Evolutionary conservation across 2,888 invertebrate species (phyloP).

Genomic region (Amphipoea lucens): DNA sequence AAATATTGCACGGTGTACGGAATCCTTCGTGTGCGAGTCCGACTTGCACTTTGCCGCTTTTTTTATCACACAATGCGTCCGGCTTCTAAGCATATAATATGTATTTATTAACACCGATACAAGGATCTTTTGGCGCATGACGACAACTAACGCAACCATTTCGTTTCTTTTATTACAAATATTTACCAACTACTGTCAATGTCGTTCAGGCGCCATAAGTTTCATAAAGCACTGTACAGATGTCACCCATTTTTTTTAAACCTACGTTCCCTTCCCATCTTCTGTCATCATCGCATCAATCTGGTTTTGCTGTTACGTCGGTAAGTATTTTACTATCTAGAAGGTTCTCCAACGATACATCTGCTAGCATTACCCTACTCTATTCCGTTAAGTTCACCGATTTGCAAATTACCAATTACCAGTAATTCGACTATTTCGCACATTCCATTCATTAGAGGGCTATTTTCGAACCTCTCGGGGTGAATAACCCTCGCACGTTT

Average conservation of each 20-base stretch:
- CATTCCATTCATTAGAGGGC: slow-evolving; percentile 78
- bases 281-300: too few species aligned
- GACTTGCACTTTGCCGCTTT: too few species aligned
- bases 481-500: slow-evolving; percentile 79
- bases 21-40: too few species aligned
- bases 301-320: not conserved
- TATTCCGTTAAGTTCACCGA: slow-evolving; percentile 57
- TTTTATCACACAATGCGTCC: not conserved
- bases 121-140: not conserved
- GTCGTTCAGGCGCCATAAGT: not conserved
- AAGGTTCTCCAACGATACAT: not conserved
- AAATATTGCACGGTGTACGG: too few species aligned
- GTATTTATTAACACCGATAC: not conserved
- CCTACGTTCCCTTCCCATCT: not conserved
- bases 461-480: slow-evolving; percentile 76
- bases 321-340: not conserved
- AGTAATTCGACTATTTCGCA: slow-evolving; percentile 78
- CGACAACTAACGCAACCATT: not conserved
- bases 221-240: not conserved
- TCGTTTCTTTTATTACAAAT: not conserved
- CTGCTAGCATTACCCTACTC: not conserved
- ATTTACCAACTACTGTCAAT: not conserved
- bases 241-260: not conserved
- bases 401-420: slow-evolving; percentile 76
- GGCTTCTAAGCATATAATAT: not conserved